Evolutionary conservation across 2,797 vertebrate genomes (phyloP).

Genomic region (Allobates femoralis): DNA sequence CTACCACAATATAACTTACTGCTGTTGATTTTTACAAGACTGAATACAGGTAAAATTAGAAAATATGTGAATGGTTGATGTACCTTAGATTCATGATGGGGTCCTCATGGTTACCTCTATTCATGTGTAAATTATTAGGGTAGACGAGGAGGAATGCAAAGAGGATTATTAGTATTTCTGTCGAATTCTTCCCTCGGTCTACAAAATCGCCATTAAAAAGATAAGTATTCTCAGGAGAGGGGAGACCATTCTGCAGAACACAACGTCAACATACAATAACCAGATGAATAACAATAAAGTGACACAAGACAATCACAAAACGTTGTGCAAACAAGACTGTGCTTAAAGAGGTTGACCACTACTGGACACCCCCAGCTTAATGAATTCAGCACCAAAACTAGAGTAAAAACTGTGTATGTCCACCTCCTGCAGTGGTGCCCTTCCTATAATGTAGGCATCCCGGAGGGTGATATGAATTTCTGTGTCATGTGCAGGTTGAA

Average conservation of each 20-base stretch:
- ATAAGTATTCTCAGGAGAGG: constrained; percentile 87
- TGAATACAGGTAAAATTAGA: not conserved
- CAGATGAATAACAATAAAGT: constrained; percentile 8
- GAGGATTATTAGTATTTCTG: constrained; percentile 89
- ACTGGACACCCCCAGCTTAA: no score
- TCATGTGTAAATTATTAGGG: constrained; percentile 90
- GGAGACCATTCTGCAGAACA: constrained; percentile 89
- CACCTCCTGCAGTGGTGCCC: no score
- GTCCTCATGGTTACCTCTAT: constrained; percentile 98
- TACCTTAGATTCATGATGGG: constrained; percentile 95
- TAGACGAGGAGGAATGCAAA: constrained; percentile 91
- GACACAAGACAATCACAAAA: not conserved
- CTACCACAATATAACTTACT: no score
- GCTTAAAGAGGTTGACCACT: no score
- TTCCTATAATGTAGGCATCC: no score
- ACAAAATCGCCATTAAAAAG: constrained; percentile 98
- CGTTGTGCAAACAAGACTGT: not conserved
- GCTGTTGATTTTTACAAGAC: no score
- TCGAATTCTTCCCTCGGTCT: constrained; percentile 91
- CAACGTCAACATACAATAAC: constrained; percentile 23
- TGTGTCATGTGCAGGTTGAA: no score
- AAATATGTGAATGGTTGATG: not conserved
- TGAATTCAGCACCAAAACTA: no score
- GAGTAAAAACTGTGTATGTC: no score
- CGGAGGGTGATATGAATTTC: no score